Evolutionary conservation across 2,888 invertebrate species (phyloP).

Genomic region (Drosophila demipolita): DNA sequence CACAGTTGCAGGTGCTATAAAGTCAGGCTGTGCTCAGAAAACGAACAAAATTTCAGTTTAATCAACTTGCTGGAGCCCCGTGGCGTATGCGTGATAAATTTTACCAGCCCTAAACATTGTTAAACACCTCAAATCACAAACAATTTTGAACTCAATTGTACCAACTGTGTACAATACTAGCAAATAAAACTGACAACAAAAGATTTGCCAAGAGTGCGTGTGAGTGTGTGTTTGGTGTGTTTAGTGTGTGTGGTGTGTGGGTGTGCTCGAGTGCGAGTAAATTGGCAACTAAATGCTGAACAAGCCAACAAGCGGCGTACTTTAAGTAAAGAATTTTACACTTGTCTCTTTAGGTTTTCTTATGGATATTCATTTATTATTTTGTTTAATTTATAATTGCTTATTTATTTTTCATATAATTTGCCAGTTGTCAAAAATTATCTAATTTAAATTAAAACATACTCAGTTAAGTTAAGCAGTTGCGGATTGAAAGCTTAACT

Average conservation of each 20-base stretch:
- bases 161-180: conserved; percentile 5
- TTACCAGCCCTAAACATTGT: conserved; percentile 12
- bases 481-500: conserved; percentile 1
- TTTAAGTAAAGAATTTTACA: conserved; percentile 4
- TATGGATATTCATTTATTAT: background rate
- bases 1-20: conserved; percentile 32
- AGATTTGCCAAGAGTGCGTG: conserved; percentile 14
- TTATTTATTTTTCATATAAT: background rate
- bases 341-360: background rate
- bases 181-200: conserved; percentile 23
- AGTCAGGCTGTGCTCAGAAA: conserved; percentile 9
- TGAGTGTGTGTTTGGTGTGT: background rate
- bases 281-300: conserved; percentile 4
- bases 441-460: background rate
- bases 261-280: background rate
- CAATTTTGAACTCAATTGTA: conserved; percentile 3
- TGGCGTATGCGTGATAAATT: conserved; percentile 24
- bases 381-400: background rate
- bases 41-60: conserved; percentile 41
- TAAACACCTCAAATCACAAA: conserved; percentile 15
- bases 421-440: background rate
- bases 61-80: conserved; percentile 33
- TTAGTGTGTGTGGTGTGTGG: background rate
- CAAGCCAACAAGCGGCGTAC: background rate
- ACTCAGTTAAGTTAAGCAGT: background rate